Evolutionary conservation across 2,888 invertebrate species (phyloP).

Genomic region (Brachyopa scutellaris): DNA sequence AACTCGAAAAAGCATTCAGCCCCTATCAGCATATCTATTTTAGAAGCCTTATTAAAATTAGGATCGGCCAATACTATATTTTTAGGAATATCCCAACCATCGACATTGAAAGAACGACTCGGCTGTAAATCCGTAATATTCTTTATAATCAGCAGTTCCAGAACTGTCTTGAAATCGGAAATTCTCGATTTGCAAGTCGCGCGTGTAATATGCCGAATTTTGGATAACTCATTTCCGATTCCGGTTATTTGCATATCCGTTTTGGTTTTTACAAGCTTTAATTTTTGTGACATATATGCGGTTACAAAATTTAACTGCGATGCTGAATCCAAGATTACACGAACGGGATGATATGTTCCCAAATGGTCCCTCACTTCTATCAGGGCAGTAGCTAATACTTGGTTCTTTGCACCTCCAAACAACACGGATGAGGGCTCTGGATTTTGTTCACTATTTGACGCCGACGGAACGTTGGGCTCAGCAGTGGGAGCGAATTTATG

Average conservation of each 20-base stretch:
- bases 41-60: too few relatives aligned
- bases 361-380: neutral
- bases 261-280: too few relatives aligned
- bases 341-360: neutral
- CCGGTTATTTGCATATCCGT: too few relatives aligned
- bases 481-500: neutral
- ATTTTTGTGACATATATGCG: neutral
- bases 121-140: neutral
- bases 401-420: neutral
- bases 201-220: neutral
- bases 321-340: conserved; percentile 29
- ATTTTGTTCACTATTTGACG: too few relatives aligned
- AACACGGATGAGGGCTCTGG: too few relatives aligned
- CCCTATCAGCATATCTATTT: too few relatives aligned
- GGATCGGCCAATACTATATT: too few relatives aligned
- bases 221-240: neutral
- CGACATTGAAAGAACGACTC: too few relatives aligned
- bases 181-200: neutral
- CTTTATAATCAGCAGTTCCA: neutral
- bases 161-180: neutral
- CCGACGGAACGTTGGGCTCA: neutral
- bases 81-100: too few relatives aligned
- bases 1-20: conserved; percentile 23
- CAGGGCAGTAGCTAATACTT: conserved; percentile 17
- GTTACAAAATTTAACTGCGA: conserved; percentile 31